phyloP scores from a whole-genome alignment of 2,888 invertebrate genomes.

The Epinotia ramella region DNA sequence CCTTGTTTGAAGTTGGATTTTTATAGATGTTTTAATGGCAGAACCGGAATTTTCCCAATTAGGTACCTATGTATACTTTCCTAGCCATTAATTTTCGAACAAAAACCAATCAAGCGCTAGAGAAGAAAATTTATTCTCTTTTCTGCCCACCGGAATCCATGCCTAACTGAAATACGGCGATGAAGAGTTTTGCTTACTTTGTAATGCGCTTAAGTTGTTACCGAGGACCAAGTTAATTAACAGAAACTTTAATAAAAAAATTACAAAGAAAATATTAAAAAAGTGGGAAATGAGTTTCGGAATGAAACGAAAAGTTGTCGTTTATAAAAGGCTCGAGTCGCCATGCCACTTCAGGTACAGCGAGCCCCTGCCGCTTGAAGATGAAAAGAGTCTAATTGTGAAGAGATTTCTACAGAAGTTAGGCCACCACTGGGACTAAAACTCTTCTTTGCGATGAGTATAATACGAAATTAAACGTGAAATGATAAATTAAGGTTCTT shows the following conservation, averaged over 20 bases:
- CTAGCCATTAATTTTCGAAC: not conserved
- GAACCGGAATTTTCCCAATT: not conserved
- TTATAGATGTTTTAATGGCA: not conserved
- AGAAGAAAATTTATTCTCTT: conserved; percentile 23
- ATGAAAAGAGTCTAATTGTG: conserved; percentile 34
- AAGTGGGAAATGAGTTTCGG: conserved; percentile 31
- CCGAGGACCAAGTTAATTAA: conserved; percentile 31
- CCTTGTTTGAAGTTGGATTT: not conserved
- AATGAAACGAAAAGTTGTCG: conserved; percentile 35
- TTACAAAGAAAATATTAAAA: conserved; percentile 22
- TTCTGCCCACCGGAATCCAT: conserved; percentile 21
- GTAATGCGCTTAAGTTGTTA: conserved; percentile 36
- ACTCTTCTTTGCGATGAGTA: not conserved
- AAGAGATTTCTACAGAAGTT: conserved; percentile 13
- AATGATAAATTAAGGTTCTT: conserved; percentile 14
- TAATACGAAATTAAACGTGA: conserved; percentile 12
- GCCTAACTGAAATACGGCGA: conserved; percentile 26
- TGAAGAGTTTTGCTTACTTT: conserved; percentile 38
- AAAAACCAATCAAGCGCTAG: conserved; percentile 19
- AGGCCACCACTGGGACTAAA: conserved; percentile 6
- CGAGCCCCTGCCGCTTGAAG: conserved; percentile 11
- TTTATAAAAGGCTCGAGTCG: conserved; percentile 8
- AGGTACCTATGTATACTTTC: not conserved
- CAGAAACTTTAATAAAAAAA: conserved; percentile 25
- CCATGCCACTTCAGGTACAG: not conserved